phyloP scores from a whole-genome alignment of 2,113 vertebrate genomes.

The Hirundichthys speculiger region DNA sequence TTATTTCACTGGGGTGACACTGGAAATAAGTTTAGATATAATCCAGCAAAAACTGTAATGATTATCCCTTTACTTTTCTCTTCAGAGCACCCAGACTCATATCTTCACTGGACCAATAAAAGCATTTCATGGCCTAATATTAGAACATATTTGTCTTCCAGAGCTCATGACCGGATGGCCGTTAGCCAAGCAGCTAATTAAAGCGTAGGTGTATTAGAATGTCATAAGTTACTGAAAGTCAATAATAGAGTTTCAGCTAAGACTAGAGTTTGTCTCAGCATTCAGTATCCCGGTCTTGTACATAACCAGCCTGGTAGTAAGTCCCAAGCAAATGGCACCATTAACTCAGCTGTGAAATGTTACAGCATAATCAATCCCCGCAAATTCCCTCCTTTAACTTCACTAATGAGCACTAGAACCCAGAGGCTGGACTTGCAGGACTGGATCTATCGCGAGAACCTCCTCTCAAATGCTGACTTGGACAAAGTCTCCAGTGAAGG shows the following conservation, averaged over 20 bases:
- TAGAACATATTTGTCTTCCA: constrained; percentile 56
- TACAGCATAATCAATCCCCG: constrained; percentile 53
- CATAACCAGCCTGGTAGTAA: background rate
- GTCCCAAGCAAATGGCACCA: constrained; percentile 38
- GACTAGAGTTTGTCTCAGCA: too few species aligned
- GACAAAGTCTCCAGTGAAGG: constrained; percentile 57
- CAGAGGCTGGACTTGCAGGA: constrained; percentile 16
- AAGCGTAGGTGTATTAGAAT: constrained; percentile 38
- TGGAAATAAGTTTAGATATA: background rate
- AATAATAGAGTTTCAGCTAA: background rate
- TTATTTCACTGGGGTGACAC: background rate
- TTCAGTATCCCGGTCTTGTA: too few species aligned
- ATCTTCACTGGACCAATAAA: constrained; percentile 59
- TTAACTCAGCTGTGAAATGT: constrained; percentile 56
- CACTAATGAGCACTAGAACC: constrained; percentile 26
- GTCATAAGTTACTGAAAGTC: constrained; percentile 33
- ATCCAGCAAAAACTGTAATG: constrained; percentile 6
- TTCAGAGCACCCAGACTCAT: constrained; percentile 24
- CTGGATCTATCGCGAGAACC: constrained; percentile 21
- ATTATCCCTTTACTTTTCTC: constrained; percentile 8
- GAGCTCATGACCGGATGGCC: constrained; percentile 54
- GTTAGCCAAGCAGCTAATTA: constrained; percentile 57
- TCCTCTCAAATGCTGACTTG: constrained; percentile 44
- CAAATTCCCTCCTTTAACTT: constrained; percentile 43
- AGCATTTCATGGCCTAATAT: constrained; percentile 51